phyloP scores from a whole-genome alignment of 2,797 vertebrate genomes.

The Pogoniulus pusillus region DNA sequence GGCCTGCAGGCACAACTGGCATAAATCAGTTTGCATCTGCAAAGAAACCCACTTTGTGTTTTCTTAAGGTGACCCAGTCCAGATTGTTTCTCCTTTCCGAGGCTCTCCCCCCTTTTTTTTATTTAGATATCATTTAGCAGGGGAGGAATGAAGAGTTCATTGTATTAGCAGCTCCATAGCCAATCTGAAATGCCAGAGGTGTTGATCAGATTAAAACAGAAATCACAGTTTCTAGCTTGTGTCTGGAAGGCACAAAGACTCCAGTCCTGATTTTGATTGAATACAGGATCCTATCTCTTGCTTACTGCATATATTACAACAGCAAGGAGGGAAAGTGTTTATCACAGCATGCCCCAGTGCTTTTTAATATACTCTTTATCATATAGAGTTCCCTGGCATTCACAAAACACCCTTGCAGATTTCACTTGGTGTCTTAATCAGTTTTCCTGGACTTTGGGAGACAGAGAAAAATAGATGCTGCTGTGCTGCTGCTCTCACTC shows the following conservation, averaged over 20 bases:
- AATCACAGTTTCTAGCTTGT: slow-evolving; percentile 12
- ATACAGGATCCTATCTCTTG: neutral
- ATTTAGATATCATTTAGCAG: neutral
- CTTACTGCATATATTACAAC: neutral
- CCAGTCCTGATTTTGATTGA: slow-evolving; percentile 28
- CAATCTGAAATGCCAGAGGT: slow-evolving; percentile 35
- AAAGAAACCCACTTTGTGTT: neutral
- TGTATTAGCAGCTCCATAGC: slow-evolving; percentile 5
- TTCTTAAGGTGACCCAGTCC: neutral
- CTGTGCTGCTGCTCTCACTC: neutral
- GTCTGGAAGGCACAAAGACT: slow-evolving; percentile 37
- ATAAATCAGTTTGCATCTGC: neutral
- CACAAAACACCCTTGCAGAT: neutral
- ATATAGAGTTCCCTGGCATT: neutral
- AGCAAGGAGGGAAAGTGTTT: neutral
- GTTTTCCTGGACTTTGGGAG: neutral
- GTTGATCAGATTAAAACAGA: slow-evolving; percentile 48
- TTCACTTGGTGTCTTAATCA: neutral
- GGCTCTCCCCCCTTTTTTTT: neutral
- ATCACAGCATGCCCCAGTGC: neutral
- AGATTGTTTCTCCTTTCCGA: neutral
- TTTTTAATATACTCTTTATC: slow-evolving; percentile 16
- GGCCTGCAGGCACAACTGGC: neutral
- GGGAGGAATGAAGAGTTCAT: neutral
- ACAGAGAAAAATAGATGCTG: neutral